Conservation (phyloP, 2,888 invertebrate species). For the Nemurella pictetii region DNA sequence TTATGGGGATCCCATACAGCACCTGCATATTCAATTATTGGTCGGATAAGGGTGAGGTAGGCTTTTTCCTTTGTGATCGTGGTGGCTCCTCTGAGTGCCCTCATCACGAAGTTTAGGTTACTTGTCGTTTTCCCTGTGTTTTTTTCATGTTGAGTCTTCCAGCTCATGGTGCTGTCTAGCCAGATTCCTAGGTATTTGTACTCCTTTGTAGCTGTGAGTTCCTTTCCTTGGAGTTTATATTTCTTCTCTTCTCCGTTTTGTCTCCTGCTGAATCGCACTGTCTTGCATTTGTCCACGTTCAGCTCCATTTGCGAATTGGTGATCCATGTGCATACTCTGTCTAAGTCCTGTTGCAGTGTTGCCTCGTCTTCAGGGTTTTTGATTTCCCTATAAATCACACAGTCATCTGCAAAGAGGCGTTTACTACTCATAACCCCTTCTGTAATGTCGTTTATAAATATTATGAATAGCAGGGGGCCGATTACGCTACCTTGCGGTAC, state of each 20-base stretch:
- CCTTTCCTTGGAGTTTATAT: no score
- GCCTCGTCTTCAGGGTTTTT: neutral
- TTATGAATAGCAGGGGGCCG: no score
- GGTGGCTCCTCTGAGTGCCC: neutral
- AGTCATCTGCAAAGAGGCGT: neutral
- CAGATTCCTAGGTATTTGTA: conserved; percentile 23
- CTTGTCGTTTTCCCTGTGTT: neutral
- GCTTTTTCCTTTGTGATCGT: neutral
- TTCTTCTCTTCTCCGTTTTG: no score
- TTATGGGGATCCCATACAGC: no score
- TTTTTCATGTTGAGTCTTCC: neutral
- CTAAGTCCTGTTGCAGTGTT: neutral
- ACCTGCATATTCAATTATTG: no score
- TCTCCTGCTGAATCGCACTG: neutral
- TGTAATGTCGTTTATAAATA: conserved; percentile 2
- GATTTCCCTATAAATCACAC: neutral
- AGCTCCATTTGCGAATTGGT: neutral
- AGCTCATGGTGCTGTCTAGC: neutral
- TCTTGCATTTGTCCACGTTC: conserved; percentile 6
- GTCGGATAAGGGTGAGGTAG: neutral
- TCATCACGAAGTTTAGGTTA: neutral
- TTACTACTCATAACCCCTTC: neutral
- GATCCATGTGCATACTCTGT: neutral
- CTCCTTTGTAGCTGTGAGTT: neutral
- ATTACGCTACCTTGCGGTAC: conserved; percentile 5